Evolutionary conservation across 2,797 vertebrate species (phyloP), one percentile per base, ranked within the genome.

Genomic region (Antrozous pallidus): DNA sequence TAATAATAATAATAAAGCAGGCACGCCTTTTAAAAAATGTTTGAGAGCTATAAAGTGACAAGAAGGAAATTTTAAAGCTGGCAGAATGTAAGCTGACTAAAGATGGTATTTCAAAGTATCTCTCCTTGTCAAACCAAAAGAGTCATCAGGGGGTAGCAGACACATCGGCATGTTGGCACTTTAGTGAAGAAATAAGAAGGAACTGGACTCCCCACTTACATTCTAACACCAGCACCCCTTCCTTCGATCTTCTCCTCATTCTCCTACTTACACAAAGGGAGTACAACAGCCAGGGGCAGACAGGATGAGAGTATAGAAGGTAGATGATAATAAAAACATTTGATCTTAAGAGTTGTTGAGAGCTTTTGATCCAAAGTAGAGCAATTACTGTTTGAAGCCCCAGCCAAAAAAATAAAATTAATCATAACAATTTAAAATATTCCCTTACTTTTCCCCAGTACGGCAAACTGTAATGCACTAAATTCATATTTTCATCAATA

Each of bases 401-500:
- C 56, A 75, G 54, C 24, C 28, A 71, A 86, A 88, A 80, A 67
- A 51, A 51, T 36, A 77, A 20, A 77, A 51, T 20, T 42, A 63
- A 75, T 42, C 86, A 79, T 54, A 85, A 40, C 18, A 58, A 88
- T 49, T 86, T 83, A 51, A 94, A 85, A 84, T 33, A 90, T 6
- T 49, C 24, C 16, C 28, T 90, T 38, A 20, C 12, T 90, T 94
- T 31, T 81, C 26, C 42, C 47, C n/a, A 14, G 4, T 36, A 58
- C 82, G 6, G 14, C 45, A 85, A 90, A 38, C 6, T 83, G 18
- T 7, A 78, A 89, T 0, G 0, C 6, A 67, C 24, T 58, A 65
- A 93, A 82, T 33, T 47, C 88, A 81, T 58, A 54, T 61, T 90
- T 95, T 88, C 74, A 91, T 86, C 71, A 40, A 8, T 75, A 38